A percentile compares a stretch with the other conserved stretches of the same genome.
These are phyloP conservation scores for Aradophagus sp. DNA, from an alignment of 1,140 invertebrate genomes.

Conservation along the genomic window DNA sequence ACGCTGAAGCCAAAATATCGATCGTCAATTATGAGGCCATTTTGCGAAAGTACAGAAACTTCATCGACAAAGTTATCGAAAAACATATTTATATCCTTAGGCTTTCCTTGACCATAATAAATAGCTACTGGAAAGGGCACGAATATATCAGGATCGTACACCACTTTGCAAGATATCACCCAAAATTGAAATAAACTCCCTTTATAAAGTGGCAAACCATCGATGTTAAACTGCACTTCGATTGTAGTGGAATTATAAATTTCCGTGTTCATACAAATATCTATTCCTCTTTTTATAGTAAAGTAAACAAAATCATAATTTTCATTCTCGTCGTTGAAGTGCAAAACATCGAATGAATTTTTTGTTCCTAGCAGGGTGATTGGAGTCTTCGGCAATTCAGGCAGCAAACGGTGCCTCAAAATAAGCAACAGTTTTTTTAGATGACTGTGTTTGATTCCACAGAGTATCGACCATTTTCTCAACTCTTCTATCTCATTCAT, in stretches of 20 bases:
- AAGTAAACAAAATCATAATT: conserved; percentile 10
- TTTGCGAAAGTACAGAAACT: conserved; percentile 2
- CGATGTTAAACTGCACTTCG: conserved; percentile 11
- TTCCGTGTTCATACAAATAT: conserved; percentile 2
- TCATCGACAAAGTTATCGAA: conserved; percentile 15
- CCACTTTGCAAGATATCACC: conserved; percentile 16
- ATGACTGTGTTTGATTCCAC: conserved; percentile 1
- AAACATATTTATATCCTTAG: conserved; percentile 3
- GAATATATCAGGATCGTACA: conserved; percentile 12
- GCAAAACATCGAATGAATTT: not conserved
- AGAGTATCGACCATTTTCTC: not conserved
- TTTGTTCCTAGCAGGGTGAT: not conserved
- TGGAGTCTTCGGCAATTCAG: conserved; percentile 1
- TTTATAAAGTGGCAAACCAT: conserved; percentile 21
- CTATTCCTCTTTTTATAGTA: conserved; percentile 5
- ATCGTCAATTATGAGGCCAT: conserved; percentile 8
- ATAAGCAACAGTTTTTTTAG: not conserved
- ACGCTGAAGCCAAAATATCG: conserved; percentile 3
- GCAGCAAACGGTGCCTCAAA: not conserved
- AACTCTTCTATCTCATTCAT: not conserved
- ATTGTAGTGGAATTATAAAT: conserved; percentile 2
- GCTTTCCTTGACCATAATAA: conserved; percentile 14
- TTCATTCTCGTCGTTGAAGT: not conserved
- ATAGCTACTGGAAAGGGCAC: conserved; percentile 13
- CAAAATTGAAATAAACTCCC: conserved; percentile 3